Conservation (phyloP, 1,140 invertebrate genomes). For the Cryptotermes secundus region DNA sequence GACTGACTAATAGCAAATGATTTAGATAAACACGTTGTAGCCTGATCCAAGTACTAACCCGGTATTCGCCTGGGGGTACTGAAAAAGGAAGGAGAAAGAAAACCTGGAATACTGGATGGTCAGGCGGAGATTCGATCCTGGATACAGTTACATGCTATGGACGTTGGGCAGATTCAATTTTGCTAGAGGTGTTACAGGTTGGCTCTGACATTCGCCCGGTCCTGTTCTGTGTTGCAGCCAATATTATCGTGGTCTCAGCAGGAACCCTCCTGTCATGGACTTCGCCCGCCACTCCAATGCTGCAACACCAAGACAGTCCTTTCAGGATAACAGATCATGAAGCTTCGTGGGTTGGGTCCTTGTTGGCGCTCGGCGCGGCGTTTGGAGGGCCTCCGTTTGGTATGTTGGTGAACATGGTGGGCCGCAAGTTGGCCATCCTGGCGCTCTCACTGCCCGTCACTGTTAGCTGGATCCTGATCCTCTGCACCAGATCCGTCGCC, state of each 20-base stretch:
- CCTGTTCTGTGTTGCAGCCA: slow-evolving; percentile 40
- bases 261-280: slow-evolving; percentile 49
- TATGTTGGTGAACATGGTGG: slow-evolving; percentile 61
- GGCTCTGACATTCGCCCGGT: neutral
- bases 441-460: slow-evolving; percentile 58
- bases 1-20: too few relatives aligned
- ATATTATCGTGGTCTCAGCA: slow-evolving; percentile 44
- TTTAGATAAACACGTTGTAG: too few relatives aligned
- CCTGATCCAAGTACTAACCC: too few relatives aligned
- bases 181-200: too few relatives aligned
- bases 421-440: slow-evolving; percentile 61
- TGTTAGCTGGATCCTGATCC: slow-evolving; percentile 61
- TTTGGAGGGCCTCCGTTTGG: slow-evolving; percentile 47
- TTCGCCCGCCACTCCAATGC: slow-evolving; percentile 49
- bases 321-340: slow-evolving; percentile 44
- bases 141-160: too few relatives aligned
- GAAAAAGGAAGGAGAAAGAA: too few relatives aligned
- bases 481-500: slow-evolving; percentile 40
- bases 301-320: slow-evolving; percentile 39
- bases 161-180: too few relatives aligned
- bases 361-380: slow-evolving; percentile 48
- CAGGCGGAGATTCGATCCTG: too few relatives aligned
- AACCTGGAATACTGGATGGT: too few relatives aligned
- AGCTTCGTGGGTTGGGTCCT: slow-evolving; percentile 49
- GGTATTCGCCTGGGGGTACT: too few relatives aligned